phyloP scores from a whole-genome alignment of 2,113 vertebrate species.

The Tragelaphus scriptus region DNA sequence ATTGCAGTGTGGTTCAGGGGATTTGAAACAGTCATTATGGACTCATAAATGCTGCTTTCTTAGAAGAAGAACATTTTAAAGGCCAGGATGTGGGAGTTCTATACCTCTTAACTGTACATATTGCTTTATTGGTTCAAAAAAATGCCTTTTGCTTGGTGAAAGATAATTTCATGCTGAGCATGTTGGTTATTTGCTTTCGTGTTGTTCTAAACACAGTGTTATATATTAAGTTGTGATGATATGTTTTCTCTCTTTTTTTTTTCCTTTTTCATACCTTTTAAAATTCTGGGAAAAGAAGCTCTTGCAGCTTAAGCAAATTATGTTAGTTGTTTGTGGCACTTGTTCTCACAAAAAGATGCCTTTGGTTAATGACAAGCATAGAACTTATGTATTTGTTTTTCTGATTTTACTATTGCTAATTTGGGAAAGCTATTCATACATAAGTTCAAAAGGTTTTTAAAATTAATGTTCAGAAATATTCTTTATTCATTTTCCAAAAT shows the following conservation, averaged over 20 bases:
- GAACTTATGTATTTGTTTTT: not conserved
- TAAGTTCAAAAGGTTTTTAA: not conserved
- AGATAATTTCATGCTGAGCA: slow-evolving; percentile 39
- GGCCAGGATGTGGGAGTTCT: slow-evolving; percentile 56
- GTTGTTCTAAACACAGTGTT: slow-evolving; percentile 13
- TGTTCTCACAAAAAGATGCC: not conserved
- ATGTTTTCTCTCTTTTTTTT: not conserved
- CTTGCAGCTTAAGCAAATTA: not conserved
- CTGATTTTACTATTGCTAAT: slow-evolving; percentile 24
- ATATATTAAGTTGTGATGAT: slow-evolving; percentile 24
- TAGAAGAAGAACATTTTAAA: slow-evolving; percentile 46
- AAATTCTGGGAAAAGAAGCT: not conserved
- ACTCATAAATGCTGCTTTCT: slow-evolving; percentile 46
- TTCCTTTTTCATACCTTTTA: not conserved
- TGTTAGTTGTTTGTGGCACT: slow-evolving; percentile 7
- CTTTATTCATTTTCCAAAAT: slow-evolving; percentile 6
- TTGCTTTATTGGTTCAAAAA: slow-evolving; percentile 7
- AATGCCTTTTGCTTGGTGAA: slow-evolving; percentile 42
- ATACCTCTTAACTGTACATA: slow-evolving; percentile 34
- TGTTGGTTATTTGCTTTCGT: slow-evolving; percentile 37
- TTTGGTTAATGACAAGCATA: not conserved
- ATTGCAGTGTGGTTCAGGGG: not conserved
- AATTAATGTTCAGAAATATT: slow-evolving; percentile 7
- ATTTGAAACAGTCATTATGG: slow-evolving; percentile 40
- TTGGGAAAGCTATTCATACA: not conserved